Base-by-base conservation (phyloP, 2,888 invertebrate genomes). In the Byasa hedistus region DNA sequence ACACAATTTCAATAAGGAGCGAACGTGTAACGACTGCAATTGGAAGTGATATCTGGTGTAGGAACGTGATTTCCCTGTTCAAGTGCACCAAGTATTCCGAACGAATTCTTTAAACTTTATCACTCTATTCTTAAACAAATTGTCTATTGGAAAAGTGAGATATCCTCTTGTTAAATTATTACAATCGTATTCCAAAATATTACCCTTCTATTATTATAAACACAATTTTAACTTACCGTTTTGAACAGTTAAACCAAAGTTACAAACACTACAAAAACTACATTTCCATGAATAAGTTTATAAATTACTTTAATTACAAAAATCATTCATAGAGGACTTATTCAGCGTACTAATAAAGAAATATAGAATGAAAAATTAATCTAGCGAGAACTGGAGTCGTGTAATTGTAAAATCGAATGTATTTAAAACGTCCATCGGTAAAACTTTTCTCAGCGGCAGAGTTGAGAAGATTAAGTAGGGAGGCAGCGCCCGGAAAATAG, bases 21-120 rank as follows among this genome's bases (percentile, higher is more conserved):
- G 23, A 36, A 66, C 61, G 66, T 66, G 66, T 54, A 57, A 17
- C 65, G 79, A 79, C 76, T 80, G 76, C 76, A 77, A 77, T 74
- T 69, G 73, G 72, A 74, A 72, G 72, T 69, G 69, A 73, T 74
- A 73, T 71, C 77, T 71, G 73, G 60, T 24, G 65, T 51, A 61
- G 36, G 23, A 61, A 61, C 64, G 64, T 64, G 64, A 52, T 58
- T 64, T 58, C 58, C 21, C 23, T 52, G 36, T 17, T 39, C 64
- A 54, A 58, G 36, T 58, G 57, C 57, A 52, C 1, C 51, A 24
- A 24, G 51, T 36, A 36, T 54, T 36, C 36, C 17, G 54, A 61
- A 61, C 54, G 17, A 61, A 54, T 54, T 61, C 61, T 54, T 52
- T 12, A 22, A 21, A 54, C 23, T 54, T 21, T 61, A 36, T 60